These are phyloP conservation scores for Remorina albescens DNA, from an alignment of 2,797 vertebrate genomes.

Conservation along the genomic window DNA sequence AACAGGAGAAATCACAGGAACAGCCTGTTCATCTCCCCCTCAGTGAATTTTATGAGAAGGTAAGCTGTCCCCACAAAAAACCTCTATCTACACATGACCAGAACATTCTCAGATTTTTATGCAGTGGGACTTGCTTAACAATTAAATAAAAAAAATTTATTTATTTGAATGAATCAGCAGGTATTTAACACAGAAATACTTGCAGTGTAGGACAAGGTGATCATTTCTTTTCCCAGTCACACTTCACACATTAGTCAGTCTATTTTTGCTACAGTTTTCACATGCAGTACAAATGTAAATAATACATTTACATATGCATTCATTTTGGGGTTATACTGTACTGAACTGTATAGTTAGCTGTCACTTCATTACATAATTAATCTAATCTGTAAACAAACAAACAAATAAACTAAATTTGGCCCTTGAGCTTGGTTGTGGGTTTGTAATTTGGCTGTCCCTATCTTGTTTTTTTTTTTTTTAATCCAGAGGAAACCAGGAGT, in stretches of 20 bases:
- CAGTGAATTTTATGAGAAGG: not conserved
- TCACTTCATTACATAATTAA: slow-evolving; percentile 9
- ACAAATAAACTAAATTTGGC: no score
- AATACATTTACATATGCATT: slow-evolving; percentile 24
- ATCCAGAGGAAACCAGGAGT: no score
- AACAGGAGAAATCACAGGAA: slow-evolving; percentile 16
- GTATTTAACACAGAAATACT: not conserved
- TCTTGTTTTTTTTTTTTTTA: no score
- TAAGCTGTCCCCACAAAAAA: not conserved
- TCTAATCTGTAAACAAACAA: no score
- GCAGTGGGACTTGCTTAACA: not conserved
- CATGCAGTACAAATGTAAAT: slow-evolving; percentile 23
- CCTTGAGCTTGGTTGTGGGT: not conserved
- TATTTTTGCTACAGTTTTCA: slow-evolving; percentile 16
- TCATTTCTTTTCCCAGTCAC: not conserved
- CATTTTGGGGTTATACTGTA: slow-evolving; percentile 19
- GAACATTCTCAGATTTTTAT: slow-evolving; percentile 23
- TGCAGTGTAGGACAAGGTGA: not conserved
- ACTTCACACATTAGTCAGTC: not conserved
- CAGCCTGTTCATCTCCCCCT: not conserved
- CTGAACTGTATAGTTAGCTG: not conserved
- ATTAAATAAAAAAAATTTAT: slow-evolving; percentile 27
- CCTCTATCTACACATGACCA: slow-evolving; percentile 1
- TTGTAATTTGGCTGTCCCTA: no score
- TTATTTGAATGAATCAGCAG: slow-evolving; percentile 6